Evolutionary conservation across 2,888 invertebrate genomes (phyloP).

Genomic region (Cryptophagus acutangulus): DNA sequence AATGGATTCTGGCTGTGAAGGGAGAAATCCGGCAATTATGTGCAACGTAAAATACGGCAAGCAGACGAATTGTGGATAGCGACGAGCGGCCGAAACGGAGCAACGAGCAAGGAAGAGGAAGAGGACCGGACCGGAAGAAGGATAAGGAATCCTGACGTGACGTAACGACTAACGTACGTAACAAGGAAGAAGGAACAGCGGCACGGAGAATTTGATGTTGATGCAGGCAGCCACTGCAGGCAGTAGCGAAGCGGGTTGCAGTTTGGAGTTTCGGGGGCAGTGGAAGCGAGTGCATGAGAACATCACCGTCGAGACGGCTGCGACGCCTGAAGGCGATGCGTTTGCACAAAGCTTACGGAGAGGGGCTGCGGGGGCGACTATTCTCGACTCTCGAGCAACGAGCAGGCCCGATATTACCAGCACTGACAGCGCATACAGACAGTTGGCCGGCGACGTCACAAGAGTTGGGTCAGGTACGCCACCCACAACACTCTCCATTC

Average conservation of each 20-base stretch:
- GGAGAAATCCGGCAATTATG: too few species aligned
- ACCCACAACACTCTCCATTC: constrained; percentile 22
- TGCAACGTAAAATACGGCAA: too few species aligned
- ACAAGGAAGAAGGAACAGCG: constrained; percentile 2
- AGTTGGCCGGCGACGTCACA: constrained; percentile 52
- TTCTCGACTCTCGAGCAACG: constrained; percentile 23
- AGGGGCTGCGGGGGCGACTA: constrained; percentile 28
- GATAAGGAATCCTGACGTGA: too few species aligned
- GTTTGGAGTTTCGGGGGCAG: constrained; percentile 19
- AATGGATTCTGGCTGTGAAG: too few species aligned
- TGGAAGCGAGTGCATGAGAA: constrained; percentile 17
- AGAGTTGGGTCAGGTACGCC: constrained; percentile 47
- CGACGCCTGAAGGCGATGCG: constrained; percentile 31
- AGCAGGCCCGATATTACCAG: constrained; percentile 38
- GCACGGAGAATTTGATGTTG: constrained; percentile 4
- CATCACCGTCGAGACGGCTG: constrained; percentile 29
- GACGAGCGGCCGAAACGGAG: too few species aligned
- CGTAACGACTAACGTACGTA: not conserved
- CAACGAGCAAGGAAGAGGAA: too few species aligned
- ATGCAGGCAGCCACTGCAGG: constrained; percentile 1
- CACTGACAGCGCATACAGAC: constrained; percentile 46
- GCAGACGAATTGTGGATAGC: too few species aligned
- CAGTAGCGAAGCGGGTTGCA: constrained; percentile 11
- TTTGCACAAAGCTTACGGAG: constrained; percentile 20
- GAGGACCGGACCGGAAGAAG: too few species aligned